These are phyloP conservation scores for Arge pagana DNA, from an alignment of 2,888 invertebrate species.

Conservation along the genomic window DNA sequence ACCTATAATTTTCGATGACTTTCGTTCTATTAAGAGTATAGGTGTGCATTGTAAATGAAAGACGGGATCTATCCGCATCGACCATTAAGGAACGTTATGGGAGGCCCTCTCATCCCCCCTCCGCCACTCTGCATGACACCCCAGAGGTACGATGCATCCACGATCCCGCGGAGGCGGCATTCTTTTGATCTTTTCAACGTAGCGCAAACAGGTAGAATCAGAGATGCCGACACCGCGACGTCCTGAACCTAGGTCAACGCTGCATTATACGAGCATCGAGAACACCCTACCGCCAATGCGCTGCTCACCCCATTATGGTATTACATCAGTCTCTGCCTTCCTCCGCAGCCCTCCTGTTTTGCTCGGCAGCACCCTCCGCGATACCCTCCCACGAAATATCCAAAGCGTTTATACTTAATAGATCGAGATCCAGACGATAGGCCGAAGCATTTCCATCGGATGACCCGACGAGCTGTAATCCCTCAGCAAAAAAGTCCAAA, in stretches of 20 bases:
- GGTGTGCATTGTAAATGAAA: conserved; percentile 45
- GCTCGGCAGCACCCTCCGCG: too few relatives aligned
- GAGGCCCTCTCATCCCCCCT: conserved; percentile 25
- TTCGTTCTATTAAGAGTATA: not conserved
- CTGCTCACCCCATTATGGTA: too few relatives aligned
- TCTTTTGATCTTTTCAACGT: conserved; percentile 47
- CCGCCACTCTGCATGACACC: conserved; percentile 48
- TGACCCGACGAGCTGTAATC: too few relatives aligned
- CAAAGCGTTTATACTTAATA: conserved; percentile 13
- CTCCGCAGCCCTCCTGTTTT: too few relatives aligned
- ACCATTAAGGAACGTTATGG: conserved; percentile 16
- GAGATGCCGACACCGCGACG: conserved; percentile 23
- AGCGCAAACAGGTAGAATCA: conserved; percentile 44
- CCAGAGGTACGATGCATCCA: conserved; percentile 51
- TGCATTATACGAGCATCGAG: conserved; percentile 5
- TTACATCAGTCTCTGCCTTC: too few relatives aligned
- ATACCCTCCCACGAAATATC: conserved; percentile 8
- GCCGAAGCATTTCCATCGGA: conserved; percentile 14
- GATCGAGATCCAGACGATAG: conserved; percentile 17
- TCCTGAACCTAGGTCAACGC: not conserved
- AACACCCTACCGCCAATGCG: too few relatives aligned
- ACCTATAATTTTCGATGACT: too few relatives aligned
- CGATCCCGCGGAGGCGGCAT: conserved; percentile 43
- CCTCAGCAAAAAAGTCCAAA: too few relatives aligned
- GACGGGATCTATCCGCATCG: not conserved